phyloP scores from a whole-genome alignment of 2,888 invertebrate genomes.

The Dioctria rufipes region DNA sequence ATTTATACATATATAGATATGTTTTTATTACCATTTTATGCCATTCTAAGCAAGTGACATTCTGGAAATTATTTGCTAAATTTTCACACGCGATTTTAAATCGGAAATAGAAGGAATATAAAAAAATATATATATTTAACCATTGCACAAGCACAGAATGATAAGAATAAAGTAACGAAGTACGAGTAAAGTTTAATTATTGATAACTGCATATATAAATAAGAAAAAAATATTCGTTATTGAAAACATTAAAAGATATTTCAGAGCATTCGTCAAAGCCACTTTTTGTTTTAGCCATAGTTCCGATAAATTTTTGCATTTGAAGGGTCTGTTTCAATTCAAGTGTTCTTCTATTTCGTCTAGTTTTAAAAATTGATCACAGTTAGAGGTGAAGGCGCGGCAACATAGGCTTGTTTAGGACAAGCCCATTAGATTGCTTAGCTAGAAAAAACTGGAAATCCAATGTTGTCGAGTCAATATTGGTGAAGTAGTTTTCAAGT shows the following conservation, averaged over 20 bases:
- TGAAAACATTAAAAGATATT: constrained; percentile 3
- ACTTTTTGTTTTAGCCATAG: constrained; percentile 25
- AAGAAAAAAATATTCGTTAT: constrained; percentile 26
- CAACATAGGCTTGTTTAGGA: too few species aligned
- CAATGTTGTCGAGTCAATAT: too few species aligned
- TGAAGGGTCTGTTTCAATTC: too few species aligned
- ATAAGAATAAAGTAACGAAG: constrained; percentile 7
- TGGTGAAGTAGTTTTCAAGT: too few species aligned
- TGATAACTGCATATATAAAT: background rate
- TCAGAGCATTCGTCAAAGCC: constrained; percentile 12
- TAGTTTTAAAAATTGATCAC: background rate
- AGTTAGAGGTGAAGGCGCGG: too few species aligned
- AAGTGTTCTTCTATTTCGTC: background rate
- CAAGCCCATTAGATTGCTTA: too few species aligned
- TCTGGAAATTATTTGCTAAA: background rate
- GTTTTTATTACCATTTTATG: background rate
- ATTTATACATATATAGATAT: background rate
- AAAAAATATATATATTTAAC: constrained; percentile 9
- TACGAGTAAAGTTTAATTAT: background rate
- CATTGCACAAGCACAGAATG: constrained; percentile 38
- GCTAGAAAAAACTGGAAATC: too few species aligned
- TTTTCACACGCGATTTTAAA: background rate
- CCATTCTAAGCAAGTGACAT: background rate
- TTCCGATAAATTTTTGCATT: background rate
- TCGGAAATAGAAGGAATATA: background rate